Evolutionary conservation across 2,797 vertebrate species (phyloP), one percentile per base, ranked within the genome.

Genomic region (Lophotriccus pileatus): DNA sequence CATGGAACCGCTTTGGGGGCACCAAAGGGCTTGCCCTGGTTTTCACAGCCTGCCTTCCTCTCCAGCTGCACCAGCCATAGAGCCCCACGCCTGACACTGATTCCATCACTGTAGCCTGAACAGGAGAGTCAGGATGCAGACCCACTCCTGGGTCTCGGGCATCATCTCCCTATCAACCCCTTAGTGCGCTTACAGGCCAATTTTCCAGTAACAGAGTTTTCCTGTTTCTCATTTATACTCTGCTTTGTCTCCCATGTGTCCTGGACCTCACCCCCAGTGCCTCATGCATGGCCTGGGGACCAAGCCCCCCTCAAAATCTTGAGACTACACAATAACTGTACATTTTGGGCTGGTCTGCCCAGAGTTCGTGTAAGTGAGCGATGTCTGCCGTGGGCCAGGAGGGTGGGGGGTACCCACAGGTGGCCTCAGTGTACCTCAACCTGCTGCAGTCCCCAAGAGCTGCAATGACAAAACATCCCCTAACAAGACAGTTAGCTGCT

Each of bases 1-100:
- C 14, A 1, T 2, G 12, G 50, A 36, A 39, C 72, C 0, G 5
- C 72, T 27, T 4, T 3, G 24, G 15, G 41, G 9, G 5, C 15
- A 24, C 27, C 0, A 0, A 22, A 36, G n/a, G 53, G 21, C 70
- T 82, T 6, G 0, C 27, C 84, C 63, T 0, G 2, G 3, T 30
- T 68, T 39, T 36, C 87, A 82, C 47, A 12, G 6, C 7, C 36
- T 0, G 0, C 41, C 20, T 49, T 15, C 72, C 22, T 18, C 30
- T 52, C 27, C 1, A 2, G 41, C 60, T 69, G 56, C 37, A 19
- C 19, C 0, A 0, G 23, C 37, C 1, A 0, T 8, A 3, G 44
- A 69, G 36, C 49, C 41, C 47, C 23, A 24, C 0, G 1, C 8
- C 4, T 9, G n/a, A 10, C 24, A 11, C 28, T 4, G 81, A 46